Base-by-base conservation (phyloP, 2,888 invertebrate species). In the Rhagonycha fulva region DNA sequence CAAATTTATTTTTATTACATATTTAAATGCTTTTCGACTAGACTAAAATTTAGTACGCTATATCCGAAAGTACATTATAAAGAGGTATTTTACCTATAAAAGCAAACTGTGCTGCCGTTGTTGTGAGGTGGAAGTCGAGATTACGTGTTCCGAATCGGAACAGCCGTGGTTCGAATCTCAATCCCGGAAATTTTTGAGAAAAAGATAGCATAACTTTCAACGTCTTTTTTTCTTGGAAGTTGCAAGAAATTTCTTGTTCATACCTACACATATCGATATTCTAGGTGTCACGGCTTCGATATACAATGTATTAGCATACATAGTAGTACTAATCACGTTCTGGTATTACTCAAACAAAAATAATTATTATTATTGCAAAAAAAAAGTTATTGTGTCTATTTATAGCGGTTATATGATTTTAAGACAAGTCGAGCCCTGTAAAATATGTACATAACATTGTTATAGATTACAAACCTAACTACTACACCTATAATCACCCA, bases 331-430 rank as follows among this genome's bases (percentile, higher is more conserved):
- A 76, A 76, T 76, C 76, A 73, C 73, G 76, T 63, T 74, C 73
- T 77, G 24, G 70, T 68, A 79, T 78, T 78, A 77, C 78, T 78
- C 78, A 80, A 74, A 75, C 67, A 62, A 70, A 74, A 72, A 72
- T 74, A 74, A 74, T 78, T 78, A 73, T 67, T 72, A 78, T 68
- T 72, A 74, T 75, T 78, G 76, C 71, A 78, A 74, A 76, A 62
- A 75, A 70, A 76, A 76, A 76, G 71, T 47, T 73, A 73, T 79
- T 72, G 69, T 62, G 62, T 77, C 82, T 82, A 82, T 82, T 80
- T 80, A 82, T 82, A 82, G 80, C 72, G 80, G 75, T 82, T 82
- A 81, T 80, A 71, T 76, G 77, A 79, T 72, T 78, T 75, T 72
- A 78, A 78, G 71, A 68, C 72, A 77, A 80, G 75, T 66, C 80